A percentile compares a stretch with the other conserved stretches of the same genome.
Conservation (phyloP, 2,113 vertebrate species). For the Chroicocephalus ridibundus region DNA sequence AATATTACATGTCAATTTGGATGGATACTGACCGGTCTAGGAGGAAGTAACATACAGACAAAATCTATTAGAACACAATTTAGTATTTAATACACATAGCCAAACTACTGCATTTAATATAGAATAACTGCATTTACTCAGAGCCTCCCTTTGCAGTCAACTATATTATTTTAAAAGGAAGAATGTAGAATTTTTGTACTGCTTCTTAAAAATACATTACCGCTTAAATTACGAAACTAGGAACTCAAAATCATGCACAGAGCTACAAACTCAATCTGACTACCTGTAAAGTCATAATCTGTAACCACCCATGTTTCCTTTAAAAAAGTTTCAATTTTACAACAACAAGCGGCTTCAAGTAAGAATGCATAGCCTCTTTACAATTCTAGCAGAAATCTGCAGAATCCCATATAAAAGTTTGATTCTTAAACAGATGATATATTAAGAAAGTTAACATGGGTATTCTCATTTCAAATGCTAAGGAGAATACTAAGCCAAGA, state of each 20-base stretch:
- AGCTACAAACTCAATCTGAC: background rate
- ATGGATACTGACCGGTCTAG: background rate
- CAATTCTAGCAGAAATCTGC: background rate
- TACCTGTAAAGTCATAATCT: background rate
- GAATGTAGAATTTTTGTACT: background rate
- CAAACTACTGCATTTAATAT: background rate
- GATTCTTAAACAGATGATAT: background rate
- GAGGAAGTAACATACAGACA: background rate
- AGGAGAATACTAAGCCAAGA: background rate
- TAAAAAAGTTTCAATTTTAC: background rate
- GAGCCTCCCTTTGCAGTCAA: background rate
- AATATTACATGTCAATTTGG: background rate
- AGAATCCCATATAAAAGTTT: background rate
- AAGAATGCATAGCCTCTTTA: background rate
- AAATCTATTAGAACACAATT: background rate
- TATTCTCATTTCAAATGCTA: background rate
- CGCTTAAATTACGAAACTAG: background rate
- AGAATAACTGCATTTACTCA: background rate
- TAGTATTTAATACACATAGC: background rate
- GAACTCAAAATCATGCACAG: background rate
- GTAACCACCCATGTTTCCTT: rapidly evolving
- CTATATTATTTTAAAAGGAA: background rate
- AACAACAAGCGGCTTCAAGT: background rate
- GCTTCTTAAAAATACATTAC: background rate
- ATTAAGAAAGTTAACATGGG: background rate